Evolutionary conservation across 2,888 invertebrate species (phyloP), one percentile per base, ranked within the genome.

Genomic region (Acleris literana): DNA sequence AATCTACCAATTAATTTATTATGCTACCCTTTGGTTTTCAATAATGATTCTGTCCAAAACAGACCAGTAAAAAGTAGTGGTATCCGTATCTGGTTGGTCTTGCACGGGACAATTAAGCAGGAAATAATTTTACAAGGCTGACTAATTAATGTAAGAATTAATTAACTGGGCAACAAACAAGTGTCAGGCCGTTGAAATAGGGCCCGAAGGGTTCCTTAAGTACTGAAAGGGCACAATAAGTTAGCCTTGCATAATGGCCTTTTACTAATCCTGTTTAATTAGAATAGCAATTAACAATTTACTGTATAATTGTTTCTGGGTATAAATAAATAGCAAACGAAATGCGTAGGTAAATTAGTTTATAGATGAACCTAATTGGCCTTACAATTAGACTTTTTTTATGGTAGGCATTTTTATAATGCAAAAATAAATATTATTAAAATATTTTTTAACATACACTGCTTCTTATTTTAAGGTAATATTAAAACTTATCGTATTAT

Each of bases 61-160:
- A 49, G 11, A 20, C 18, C 2, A 33, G 3, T 39, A 54, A 54
- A 11, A 6, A 43, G 48, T 53, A 33, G 60, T 55, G 56, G 11
- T 53, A 48, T 44, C 68, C 69, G 70, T 70, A 69, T 71, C 74
- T 73, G 78, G 75, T 81, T 79, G 80, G 78, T 80, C 79, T 81
- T 76, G 67, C 69, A 75, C 77, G 63, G 82, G 78, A 83, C 84
- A 83, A 85, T 86, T 85, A 85, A 87, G 75, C 73, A 72, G 79
- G 78, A 79, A 83, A 85, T 84, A 81, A 83, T 83, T 86, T 81
- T 71, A 69, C 74, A 75, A 82, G 80, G 81, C 77, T 72, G 77
- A 81, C 81, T 83, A 85, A 85, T 86, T 85, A 39, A 39, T 39
- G 82, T 80, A 79, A 77, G 74, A 83, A 84, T 84, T 84, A 82